phyloP scores from a whole-genome alignment of 1,140 invertebrate species.

The Drosophila bocki region DNA sequence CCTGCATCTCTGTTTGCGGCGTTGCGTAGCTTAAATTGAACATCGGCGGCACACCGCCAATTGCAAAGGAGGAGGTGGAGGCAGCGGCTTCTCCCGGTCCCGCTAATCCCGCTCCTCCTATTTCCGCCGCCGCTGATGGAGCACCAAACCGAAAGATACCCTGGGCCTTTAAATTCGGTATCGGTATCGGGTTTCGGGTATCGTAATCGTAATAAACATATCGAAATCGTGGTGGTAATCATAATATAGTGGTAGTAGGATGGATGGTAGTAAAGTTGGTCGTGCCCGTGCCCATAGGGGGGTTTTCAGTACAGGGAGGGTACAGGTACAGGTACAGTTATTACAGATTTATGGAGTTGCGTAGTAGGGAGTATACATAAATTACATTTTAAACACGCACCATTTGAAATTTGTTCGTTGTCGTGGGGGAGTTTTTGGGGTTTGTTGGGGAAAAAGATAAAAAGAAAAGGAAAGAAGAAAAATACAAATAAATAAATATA shows the following conservation, averaged over 20 bases:
- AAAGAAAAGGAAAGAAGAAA: conserved; percentile 54
- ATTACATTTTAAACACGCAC: conserved; percentile 31
- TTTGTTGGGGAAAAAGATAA: conserved; percentile 24
- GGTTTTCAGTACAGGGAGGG: conserved; percentile 21
- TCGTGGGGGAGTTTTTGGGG: neutral
- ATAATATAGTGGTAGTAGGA: conserved; percentile 18
- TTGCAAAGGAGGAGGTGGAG: conserved; percentile 1
- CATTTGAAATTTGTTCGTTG: conserved; percentile 2
- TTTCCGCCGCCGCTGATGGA: conserved; percentile 4
- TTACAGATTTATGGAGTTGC: conserved; percentile 11
- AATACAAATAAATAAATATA: conserved; percentile 51
- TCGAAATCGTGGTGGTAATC: conserved; percentile 18
- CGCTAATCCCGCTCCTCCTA: conserved; percentile 3
- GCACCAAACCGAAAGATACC: conserved; percentile 65
- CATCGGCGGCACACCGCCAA: conserved; percentile 28
- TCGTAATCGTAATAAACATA: conserved; percentile 20
- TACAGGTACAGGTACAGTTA: conserved; percentile 5
- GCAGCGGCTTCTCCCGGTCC: conserved; percentile 3
- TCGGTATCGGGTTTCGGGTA: conserved; percentile 2
- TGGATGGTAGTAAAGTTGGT: conserved; percentile 35
- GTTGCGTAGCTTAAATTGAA: conserved; percentile 51
- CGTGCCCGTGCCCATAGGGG: conserved; percentile 32
- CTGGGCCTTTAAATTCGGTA: conserved; percentile 15
- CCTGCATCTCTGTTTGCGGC: conserved; percentile 60
- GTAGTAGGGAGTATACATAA: conserved; percentile 12